Conservation (phyloP, 2,113 vertebrate species). For the Amblyornis subalaris region DNA sequence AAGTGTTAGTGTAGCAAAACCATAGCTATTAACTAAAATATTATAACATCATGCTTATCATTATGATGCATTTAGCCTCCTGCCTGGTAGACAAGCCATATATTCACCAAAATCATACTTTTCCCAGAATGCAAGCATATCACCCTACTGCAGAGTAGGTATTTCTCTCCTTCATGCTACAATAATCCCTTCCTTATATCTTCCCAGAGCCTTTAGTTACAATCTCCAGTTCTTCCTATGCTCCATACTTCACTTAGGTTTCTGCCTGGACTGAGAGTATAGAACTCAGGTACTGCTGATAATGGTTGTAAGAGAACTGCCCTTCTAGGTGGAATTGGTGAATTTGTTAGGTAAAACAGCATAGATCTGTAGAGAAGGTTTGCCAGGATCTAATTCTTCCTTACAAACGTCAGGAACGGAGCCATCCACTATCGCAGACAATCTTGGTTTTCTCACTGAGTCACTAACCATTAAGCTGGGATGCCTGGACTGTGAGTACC, state of each 20-base stretch:
- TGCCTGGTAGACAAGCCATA: neutral
- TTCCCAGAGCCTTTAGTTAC: neutral
- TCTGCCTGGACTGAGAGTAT: neutral
- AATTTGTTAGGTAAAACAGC: neutral
- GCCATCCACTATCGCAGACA: neutral
- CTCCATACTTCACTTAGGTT: neutral
- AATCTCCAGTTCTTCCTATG: neutral
- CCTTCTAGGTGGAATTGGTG: neutral
- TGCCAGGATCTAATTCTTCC: neutral
- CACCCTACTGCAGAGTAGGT: neutral
- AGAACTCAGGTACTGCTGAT: neutral
- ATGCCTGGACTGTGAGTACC: constrained; percentile 38
- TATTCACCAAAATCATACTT: neutral
- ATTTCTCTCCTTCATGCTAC: neutral
- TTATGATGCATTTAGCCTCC: neutral
- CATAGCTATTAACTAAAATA: neutral
- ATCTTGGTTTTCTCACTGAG: constrained; percentile 38
- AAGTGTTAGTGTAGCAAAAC: neutral
- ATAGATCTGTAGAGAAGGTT: neutral
- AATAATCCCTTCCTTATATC: neutral
- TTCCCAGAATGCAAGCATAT: neutral
- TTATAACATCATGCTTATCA: neutral
- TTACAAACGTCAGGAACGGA: neutral
- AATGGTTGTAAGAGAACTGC: neutral
- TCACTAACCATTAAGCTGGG: constrained; percentile 20